phyloP scores from a whole-genome alignment of 2,797 vertebrate species.

The Gobionotothen gibberifrons region DNA sequence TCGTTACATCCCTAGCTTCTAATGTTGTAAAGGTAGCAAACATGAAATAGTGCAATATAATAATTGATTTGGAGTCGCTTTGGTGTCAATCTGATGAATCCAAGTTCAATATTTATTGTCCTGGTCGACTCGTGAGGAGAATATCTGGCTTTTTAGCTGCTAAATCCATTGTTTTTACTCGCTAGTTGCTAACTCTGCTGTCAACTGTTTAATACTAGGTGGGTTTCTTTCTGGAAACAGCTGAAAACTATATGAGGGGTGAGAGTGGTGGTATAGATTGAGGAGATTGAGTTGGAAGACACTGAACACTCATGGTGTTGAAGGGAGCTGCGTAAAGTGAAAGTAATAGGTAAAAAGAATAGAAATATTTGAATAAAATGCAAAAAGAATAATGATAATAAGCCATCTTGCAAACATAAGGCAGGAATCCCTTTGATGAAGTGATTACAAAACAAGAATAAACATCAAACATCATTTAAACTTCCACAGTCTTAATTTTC shows the following conservation, averaged over 20 bases:
- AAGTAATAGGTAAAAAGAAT: neutral
- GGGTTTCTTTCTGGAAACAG: too few relatives aligned
- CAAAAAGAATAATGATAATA: neutral
- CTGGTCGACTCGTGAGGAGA: neutral
- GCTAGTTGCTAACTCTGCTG: neutral
- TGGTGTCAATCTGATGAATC: neutral
- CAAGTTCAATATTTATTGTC: neutral
- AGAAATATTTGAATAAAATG: neutral
- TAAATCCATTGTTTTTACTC: neutral
- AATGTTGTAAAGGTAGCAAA: neutral
- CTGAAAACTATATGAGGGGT: too few relatives aligned
- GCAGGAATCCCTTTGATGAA: slow-evolving; percentile 22
- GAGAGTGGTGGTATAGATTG: too few relatives aligned
- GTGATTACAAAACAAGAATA: slow-evolving; percentile 17
- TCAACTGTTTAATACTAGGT: neutral
- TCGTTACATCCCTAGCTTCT: too few relatives aligned
- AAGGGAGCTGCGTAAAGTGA: neutral
- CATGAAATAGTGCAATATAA: neutral
- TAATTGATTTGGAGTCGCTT: neutral
- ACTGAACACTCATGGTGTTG: neutral
- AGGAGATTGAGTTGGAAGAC: neutral
- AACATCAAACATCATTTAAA: slow-evolving; percentile 21
- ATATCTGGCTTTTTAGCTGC: neutral
- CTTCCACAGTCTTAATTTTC: slow-evolving; percentile 7
- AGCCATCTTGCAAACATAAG: slow-evolving; percentile 1